A percentile compares a stretch with the other conserved stretches of the same genome.
Conservation (phyloP, 37 sponge, comb jelly and placozoan genomes). For the Beroe ovata region DNA sequence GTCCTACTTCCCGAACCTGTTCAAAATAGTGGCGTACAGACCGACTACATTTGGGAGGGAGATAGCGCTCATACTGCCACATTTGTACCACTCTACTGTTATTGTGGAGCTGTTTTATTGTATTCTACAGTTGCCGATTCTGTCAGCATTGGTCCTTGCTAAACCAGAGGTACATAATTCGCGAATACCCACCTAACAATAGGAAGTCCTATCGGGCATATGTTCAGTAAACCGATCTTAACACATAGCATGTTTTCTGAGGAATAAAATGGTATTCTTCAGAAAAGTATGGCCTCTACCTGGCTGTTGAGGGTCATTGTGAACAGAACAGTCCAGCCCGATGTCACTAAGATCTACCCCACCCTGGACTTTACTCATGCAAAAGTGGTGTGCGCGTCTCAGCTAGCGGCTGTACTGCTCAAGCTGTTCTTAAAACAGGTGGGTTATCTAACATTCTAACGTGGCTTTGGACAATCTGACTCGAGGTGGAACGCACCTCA, state of each 20-base stretch:
- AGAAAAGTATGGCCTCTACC: background rate
- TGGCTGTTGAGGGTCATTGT: background rate
- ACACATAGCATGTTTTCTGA: too few species aligned
- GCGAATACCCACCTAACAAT: too few species aligned
- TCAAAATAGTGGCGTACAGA: conserved; percentile 31
- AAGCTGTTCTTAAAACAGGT: conserved; percentile 14
- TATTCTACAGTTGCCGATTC: conserved; percentile 13
- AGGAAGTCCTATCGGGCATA: too few species aligned
- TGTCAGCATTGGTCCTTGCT: conserved; percentile 17
- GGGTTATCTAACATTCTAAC: background rate
- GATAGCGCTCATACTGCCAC: conserved; percentile 30
- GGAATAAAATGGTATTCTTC: too few species aligned
- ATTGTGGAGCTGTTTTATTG: conserved; percentile 17
- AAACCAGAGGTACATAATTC: too few species aligned
- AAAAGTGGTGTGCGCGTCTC: background rate
- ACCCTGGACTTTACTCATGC: background rate
- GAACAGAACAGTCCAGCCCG: background rate
- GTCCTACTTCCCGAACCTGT: conserved; percentile 29
- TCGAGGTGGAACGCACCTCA: too few species aligned
- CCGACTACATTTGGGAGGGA: conserved; percentile 51
- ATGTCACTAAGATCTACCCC: background rate
- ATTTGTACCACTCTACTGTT: conserved; percentile 11
- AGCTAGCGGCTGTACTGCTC: conserved; percentile 4
- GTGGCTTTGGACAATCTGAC: too few species aligned
- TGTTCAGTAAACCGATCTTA: too few species aligned